Conservation (phyloP, 2,888 invertebrate species). For the Odontocerum albicorne region DNA sequence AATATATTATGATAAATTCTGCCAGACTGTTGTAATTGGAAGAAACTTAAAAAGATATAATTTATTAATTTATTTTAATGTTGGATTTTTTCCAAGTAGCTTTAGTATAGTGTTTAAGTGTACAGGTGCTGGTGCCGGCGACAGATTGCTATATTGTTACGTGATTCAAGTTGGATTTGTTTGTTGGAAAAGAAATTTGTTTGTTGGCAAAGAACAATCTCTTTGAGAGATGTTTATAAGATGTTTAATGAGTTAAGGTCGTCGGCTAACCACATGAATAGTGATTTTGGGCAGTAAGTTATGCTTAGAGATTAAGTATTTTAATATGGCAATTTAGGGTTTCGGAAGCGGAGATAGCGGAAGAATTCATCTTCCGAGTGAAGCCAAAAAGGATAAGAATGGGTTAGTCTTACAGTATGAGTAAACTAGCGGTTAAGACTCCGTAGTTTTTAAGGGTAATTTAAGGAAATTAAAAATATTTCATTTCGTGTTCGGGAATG, state of each 20-base stretch:
- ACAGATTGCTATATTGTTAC: slow-evolving; percentile 1
- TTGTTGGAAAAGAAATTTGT: too few species aligned
- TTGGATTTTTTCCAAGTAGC: slow-evolving; percentile 20
- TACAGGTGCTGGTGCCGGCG: slow-evolving; percentile 16
- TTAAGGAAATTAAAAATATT: slow-evolving; percentile 31
- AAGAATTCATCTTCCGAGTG: slow-evolving; percentile 3
- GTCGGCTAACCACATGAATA: neutral
- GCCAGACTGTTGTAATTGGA: slow-evolving; percentile 13
- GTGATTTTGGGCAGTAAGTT: too few species aligned
- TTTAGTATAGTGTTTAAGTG: slow-evolving; percentile 13
- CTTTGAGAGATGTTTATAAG: neutral
- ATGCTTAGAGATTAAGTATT: too few species aligned
- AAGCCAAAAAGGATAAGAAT: slow-evolving; percentile 15
- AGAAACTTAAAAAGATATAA: slow-evolving; percentile 24
- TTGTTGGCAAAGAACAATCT: too few species aligned
- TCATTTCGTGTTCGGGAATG: slow-evolving; percentile 33
- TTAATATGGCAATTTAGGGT: neutral
- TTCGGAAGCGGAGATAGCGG: neutral
- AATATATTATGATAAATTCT: slow-evolving; percentile 7
- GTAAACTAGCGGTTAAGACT: slow-evolving; percentile 18
- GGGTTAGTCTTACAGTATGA: neutral
- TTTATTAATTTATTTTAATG: slow-evolving; percentile 36
- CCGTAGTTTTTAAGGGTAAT: slow-evolving; percentile 17
- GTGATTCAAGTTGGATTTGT: neutral
- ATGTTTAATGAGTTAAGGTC: neutral